Evolutionary conservation across 2,888 invertebrate genomes (phyloP), one percentile per base, ranked within the genome.

Genomic region (Flabesymbios commensalis): DNA sequence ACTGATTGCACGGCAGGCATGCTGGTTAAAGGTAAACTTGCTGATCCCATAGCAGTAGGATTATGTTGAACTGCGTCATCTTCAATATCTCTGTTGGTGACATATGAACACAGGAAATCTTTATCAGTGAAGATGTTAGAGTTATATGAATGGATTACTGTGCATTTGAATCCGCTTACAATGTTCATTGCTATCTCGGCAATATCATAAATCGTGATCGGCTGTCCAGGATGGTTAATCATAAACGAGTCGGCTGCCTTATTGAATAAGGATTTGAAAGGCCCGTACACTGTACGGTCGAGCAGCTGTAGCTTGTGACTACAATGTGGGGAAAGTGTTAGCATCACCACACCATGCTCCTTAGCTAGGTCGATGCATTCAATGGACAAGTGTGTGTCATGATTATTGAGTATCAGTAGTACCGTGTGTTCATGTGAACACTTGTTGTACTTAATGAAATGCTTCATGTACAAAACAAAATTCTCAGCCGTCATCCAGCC

Each of bases 231-330:
- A 63, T 83, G 70, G 45, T 74, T 68, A 24, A 61, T 19, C 67
- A 76, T 58, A 73, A 74, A 79, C 4, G 68, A 49, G 52, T 77
- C 71, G 43, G 57, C 67, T 4, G 69, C 65, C 19, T 63, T 49
- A 57, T 78, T 77, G 28, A 72, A 56, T 55, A 55, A 61, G 43
- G 69, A 71, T 65, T 83, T 82, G 41, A 83, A 77, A 28, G 80
- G 80, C 14, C 75, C 76, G 69, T 74, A 78, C 4, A 83, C 70
- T 33, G 77, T 73, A 7, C 78, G 75, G 68, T 82, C 79, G 14
- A 83, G 71, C 14, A 80, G 81, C 71, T 83, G 83, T 47, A 83
- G 59, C 64, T 80, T 80, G 53, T 76, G 79, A 7, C 80, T 74
- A 26, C 54, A 54, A 22, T 55, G 43, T 42, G 42, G 55, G 51